These are phyloP conservation scores for Melanostigma gelatinosum DNA, from an alignment of 2,113 vertebrate genomes.

Conservation along the genomic window DNA sequence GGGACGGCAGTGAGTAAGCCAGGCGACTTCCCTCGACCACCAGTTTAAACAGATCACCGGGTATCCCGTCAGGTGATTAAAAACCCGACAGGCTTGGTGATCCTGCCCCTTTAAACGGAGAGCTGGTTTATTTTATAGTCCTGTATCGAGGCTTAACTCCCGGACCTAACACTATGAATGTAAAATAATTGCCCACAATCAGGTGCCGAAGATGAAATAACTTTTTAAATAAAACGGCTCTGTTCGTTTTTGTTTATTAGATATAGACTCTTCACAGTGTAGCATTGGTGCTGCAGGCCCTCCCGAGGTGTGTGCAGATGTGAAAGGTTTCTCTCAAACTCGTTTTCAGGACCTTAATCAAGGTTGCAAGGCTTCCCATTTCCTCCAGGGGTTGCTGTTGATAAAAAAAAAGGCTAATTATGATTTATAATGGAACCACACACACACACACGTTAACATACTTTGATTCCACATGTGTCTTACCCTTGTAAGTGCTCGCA, in stretches of 20 bases:
- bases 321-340: slow-evolving; percentile 68
- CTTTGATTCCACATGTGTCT: background rate
- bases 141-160: too few species aligned
- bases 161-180: background rate
- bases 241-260: background rate
- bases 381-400: slow-evolving; percentile 74
- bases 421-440: background rate
- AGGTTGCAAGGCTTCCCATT: slow-evolving; percentile 34
- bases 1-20: too few species aligned
- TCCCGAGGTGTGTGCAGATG: slow-evolving; percentile 24
- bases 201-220: background rate
- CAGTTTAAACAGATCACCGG: too few species aligned
- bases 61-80: too few species aligned
- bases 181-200: background rate
- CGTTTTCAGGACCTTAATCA: slow-evolving; percentile 72
- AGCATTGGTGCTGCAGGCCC: slow-evolving; percentile 47
- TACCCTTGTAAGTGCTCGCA: slow-evolving; percentile 82
- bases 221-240: background rate
- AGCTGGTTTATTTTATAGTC: too few species aligned
- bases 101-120: too few species aligned
- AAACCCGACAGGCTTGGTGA: too few species aligned
- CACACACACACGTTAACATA: background rate
- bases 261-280: slow-evolving; percentile 45
- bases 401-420: background rate
- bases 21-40: too few species aligned